Conservation (phyloP, 2,888 invertebrate species). For the Atrina japonica region DNA sequence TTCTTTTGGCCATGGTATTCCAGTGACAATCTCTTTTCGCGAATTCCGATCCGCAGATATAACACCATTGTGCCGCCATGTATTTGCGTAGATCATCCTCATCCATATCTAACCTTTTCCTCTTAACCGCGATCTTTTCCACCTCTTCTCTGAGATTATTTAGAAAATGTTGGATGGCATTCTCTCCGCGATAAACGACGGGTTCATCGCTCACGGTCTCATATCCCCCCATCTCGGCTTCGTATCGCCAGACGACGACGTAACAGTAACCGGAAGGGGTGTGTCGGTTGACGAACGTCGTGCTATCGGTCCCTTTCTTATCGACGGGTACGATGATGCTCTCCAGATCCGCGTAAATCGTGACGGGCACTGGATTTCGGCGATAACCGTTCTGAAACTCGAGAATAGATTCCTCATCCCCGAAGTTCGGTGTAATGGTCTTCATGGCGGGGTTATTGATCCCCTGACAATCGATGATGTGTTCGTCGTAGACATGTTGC, state of each 20-base stretch:
- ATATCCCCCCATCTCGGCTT: too few relatives aligned
- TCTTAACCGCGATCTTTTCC: slow-evolving; percentile 3
- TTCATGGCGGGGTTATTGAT: too few relatives aligned
- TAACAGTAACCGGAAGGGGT: slow-evolving; percentile 20
- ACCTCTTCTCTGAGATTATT: slow-evolving; percentile 10
- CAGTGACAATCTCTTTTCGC: too few relatives aligned
- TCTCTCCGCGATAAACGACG: slow-evolving; percentile 6
- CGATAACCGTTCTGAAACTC: too few relatives aligned
- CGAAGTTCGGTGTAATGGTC: too few relatives aligned
- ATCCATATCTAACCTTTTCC: background rate
- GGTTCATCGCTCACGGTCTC: slow-evolving; percentile 12
- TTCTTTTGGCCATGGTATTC: too few relatives aligned
- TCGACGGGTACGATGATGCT: slow-evolving; percentile 7
- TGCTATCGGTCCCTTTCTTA: slow-evolving; percentile 16
- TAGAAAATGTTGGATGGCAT: slow-evolving; percentile 14
- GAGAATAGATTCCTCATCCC: too few relatives aligned
- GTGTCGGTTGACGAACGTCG: slow-evolving; percentile 8
- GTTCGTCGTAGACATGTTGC: too few relatives aligned
- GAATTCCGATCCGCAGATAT: too few relatives aligned
- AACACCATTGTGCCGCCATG: background rate
- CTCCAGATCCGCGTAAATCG: slow-evolving; percentile 29
- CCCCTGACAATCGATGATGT: too few relatives aligned
- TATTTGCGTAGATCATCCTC: slow-evolving; percentile 13
- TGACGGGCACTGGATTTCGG: slow-evolving; percentile 23
- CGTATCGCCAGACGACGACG: slow-evolving; percentile 14